These are phyloP conservation scores for Synanthedon vespiformis DNA, from an alignment of 2,888 invertebrate genomes.

Conservation along the genomic window DNA sequence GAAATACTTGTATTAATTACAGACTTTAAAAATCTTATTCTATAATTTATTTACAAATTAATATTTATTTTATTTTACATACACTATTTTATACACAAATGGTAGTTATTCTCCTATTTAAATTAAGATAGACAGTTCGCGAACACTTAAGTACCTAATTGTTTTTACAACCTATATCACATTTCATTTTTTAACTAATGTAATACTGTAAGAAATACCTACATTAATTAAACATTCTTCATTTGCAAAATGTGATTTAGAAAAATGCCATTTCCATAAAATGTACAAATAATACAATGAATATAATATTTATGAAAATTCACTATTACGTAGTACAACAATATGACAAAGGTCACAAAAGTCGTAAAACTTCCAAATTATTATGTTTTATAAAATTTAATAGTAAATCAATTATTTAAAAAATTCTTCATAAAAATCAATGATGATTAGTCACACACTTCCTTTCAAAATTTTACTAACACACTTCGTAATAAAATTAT, in stretches of 20 bases:
- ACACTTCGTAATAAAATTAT: constrained; percentile 21
- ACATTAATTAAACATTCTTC: too few relatives aligned
- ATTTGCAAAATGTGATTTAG: too few relatives aligned
- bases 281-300: too few relatives aligned
- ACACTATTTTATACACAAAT: constrained; percentile 38
- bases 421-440: constrained; percentile 1
- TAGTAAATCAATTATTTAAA: neutral
- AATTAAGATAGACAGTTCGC: constrained; percentile 40
- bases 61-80: constrained; percentile 35
- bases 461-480: constrained; percentile 10
- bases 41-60: constrained; percentile 60
- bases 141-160: constrained; percentile 48
- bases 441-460: constrained; percentile 16
- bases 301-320: neutral
- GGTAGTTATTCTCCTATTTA: constrained; percentile 21
- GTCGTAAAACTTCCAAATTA: too few relatives aligned
- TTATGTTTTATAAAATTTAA: too few relatives aligned
- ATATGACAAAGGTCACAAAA: neutral
- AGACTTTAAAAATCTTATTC: constrained; percentile 67
- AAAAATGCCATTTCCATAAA: too few relatives aligned
- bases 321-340: neutral
- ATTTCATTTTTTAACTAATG: constrained; percentile 54
- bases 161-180: constrained; percentile 70
- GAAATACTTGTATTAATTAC: constrained; percentile 43
- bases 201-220: neutral